phyloP scores from a whole-genome alignment of 2,797 vertebrate genomes.

The Bufotes viridis region DNA sequence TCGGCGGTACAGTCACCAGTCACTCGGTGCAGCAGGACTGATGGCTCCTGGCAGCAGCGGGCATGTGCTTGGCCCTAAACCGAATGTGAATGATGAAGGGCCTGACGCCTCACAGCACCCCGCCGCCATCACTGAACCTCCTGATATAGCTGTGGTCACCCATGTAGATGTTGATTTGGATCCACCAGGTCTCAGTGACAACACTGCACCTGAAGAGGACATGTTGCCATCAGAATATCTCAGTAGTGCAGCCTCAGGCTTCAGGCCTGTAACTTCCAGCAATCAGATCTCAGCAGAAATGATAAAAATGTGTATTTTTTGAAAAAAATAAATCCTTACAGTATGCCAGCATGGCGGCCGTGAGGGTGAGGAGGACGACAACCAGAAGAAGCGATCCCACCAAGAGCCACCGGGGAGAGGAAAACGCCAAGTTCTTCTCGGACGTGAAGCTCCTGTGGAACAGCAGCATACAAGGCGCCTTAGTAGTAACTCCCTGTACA shows the following conservation, averaged over 20 bases:
- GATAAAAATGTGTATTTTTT: not conserved
- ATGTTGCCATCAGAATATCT: not conserved
- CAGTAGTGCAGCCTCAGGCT: not conserved
- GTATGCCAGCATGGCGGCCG: not conserved
- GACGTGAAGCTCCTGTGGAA: not conserved
- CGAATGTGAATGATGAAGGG: too few relatives aligned
- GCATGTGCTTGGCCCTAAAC: too few relatives aligned
- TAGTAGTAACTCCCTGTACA: not conserved
- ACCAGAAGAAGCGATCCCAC: not conserved
- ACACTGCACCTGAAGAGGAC: too few relatives aligned
- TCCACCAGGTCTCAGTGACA: too few relatives aligned
- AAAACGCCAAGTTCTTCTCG: not conserved
- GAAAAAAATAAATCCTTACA: not conserved
- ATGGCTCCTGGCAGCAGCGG: too few relatives aligned
- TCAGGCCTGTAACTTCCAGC: not conserved
- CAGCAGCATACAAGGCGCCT: not conserved
- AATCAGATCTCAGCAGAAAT: not conserved
- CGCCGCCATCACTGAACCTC: too few relatives aligned
- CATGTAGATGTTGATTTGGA: too few relatives aligned
- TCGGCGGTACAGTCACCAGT: too few relatives aligned
- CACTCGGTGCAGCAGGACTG: too few relatives aligned
- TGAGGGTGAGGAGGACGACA: not conserved
- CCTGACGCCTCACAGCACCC: too few relatives aligned
- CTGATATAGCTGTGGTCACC: too few relatives aligned
- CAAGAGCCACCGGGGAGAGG: not conserved